Percentiles rank a stretch among this genome's conserved stretches.
phyloP scores from a whole-genome alignment of 1,140 invertebrate genomes.

The Lepidotrigona ventralis region DNA sequence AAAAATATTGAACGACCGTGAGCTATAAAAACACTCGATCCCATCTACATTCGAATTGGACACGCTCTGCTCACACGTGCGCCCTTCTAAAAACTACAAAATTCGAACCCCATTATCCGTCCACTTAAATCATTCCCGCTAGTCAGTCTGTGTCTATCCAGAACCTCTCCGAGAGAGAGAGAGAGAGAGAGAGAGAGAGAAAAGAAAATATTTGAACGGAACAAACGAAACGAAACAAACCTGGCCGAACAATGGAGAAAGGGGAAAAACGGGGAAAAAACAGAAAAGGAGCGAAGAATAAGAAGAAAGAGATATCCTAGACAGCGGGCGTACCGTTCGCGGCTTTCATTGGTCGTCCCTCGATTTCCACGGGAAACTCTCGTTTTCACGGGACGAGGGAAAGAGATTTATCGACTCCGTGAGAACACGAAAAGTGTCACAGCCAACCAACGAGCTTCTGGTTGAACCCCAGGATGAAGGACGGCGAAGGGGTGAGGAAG shows the following conservation, averaged over 20 bases:
- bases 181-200: too few relatives aligned
- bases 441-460: constrained; percentile 52
- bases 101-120: neutral
- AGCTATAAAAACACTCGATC: neutral
- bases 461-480: constrained; percentile 11
- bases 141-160: neutral
- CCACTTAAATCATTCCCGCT: neutral
- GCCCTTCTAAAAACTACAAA: neutral
- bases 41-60: neutral
- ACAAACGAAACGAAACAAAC: neutral
- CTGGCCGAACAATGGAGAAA: neutral
- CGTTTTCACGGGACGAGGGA: constrained; percentile 47
- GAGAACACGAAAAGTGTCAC: constrained; percentile 62
- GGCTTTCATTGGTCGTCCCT: neutral
- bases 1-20: neutral
- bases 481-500: neutral
- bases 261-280: neutral
- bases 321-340: neutral
- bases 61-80: too few relatives aligned
- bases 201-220: neutral
- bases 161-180: neutral
- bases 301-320: neutral
- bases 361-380: constrained; percentile 53
- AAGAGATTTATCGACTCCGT: constrained; percentile 61
- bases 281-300: too few relatives aligned